A percentile compares a stretch with the other conserved stretches of the same genome.
These are phyloP conservation scores for Corydoras maculifer DNA, from an alignment of 2,113 vertebrate genomes.

Conservation along the genomic window DNA sequence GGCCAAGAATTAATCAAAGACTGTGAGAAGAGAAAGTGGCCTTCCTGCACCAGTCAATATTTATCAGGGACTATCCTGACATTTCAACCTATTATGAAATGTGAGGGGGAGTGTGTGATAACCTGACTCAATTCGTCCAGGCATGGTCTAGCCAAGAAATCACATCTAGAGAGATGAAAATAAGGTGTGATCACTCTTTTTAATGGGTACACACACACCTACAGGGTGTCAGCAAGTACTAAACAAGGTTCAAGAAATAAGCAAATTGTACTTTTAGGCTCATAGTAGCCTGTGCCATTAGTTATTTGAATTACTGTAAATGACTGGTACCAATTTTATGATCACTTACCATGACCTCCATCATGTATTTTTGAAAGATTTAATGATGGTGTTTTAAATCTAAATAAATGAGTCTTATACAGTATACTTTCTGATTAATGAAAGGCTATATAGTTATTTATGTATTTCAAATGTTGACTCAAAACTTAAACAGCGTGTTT, in stretches of 20 bases:
- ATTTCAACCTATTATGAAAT: constrained; percentile 46
- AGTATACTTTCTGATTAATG: too few species aligned
- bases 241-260: not conserved
- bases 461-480: too few species aligned
- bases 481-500: too few species aligned
- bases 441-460: too few species aligned
- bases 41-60: constrained; percentile 53
- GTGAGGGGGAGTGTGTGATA: constrained; percentile 44
- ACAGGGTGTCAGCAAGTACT: not conserved
- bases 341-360: too few species aligned
- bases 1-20: constrained; percentile 47
- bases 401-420: too few species aligned
- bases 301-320: not conserved
- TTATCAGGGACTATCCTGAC: constrained; percentile 54
- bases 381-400: too few species aligned
- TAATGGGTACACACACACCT: constrained; percentile 14
- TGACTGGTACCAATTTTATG: too few species aligned
- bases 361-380: too few species aligned
- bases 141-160: constrained; percentile 40
- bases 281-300: not conserved
- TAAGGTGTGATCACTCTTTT: not conserved
- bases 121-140: constrained; percentile 38
- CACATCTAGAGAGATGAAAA: constrained; percentile 41
- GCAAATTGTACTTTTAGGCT: not conserved
- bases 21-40: constrained; percentile 48